Base-by-base conservation (phyloP, 2,113 vertebrate species). In the Tyrannus savana region DNA sequence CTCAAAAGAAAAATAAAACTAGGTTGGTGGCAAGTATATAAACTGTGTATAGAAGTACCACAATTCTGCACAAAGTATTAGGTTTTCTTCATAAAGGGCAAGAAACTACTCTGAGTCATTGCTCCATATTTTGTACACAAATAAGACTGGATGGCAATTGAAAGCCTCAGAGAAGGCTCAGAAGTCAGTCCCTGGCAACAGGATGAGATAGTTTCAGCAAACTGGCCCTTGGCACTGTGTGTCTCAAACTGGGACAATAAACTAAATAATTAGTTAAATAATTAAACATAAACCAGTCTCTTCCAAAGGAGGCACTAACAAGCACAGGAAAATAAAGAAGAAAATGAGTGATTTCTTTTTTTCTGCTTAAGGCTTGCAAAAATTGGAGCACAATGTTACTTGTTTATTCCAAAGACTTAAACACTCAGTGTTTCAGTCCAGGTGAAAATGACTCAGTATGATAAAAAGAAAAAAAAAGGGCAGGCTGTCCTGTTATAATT, bases 371-470 rank as follows among this genome's bases (percentile, higher is more conserved):
- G 64, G 56, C 77, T 92, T 90, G 88, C 14, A 3, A 97, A 89
- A 96, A 44, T 72, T 80, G 56, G 35, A 87, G 81, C 47, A 66
- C 56, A 80, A 64, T 39, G 78, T 42, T 42, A 42, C 41, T 81
- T 90, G 90, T 96, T 96, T 96, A 94, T 91, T 82, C 82, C 77
- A 95, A 87, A 96, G 44, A n/a, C 83, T 96, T 92, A 91, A 90
- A 84, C 76, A 82, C 39, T 79, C 75, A 62, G 84, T 75, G 68
- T n/a, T n/a, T n/a, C n/a, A 89, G 63, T 81, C 94, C 96, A 96
- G 93, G 77, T 96, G 96, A 93, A 97, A 97, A 94, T 95, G 92
- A 96, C 93, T 97, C 94, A 96, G 94, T 88, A 90, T 12, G 76
- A 69, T 88, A 68, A 91, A 92, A 93, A 85, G 27, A 44, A 18